Evolutionary conservation across 1,140 invertebrate species (phyloP), one percentile per base, ranked within the genome.

Genomic region (Thereuonema tuberculata): DNA sequence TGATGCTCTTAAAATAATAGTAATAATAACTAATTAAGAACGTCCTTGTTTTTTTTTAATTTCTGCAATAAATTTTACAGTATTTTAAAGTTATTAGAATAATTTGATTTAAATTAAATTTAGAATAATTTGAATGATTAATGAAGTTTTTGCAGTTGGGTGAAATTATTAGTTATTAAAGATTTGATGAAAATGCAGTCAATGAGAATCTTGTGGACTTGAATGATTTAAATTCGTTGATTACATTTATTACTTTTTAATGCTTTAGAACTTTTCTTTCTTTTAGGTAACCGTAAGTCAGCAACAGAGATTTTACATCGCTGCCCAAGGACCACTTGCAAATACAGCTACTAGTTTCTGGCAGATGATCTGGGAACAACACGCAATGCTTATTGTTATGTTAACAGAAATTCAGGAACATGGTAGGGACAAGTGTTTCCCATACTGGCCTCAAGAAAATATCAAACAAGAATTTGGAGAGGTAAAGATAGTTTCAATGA

Each of bases 351-450:
- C 74, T 24, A 76, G 78, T 64, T 85, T 93, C 70, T 95, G 91
- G 92, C 84, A 89, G 73, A 86, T 87, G 76, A 80, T 88, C 37
- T 92, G 87, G 87, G 86, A 91, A 74, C 80, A 84, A 28, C 83
- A 89, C 71, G 84, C 87, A 0, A 81, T 85, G 64, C 74, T 91
- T 21, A 75, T 91, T 54, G 84, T 87, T 15, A 84, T 85, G 75
- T 68, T 87, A n/a, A 82, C 82, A 9, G 82, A 81, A 27, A 66
- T 75, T 14, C 65, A 70, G 23, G 75, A 77, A 63, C 64, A 69
- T 26, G 71, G 72, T 48, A 66, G 72, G 66, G 64, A 74, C 50
- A 72, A 76, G 62, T 75, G 75, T 67, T 71, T 61, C 66, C 68
- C 69, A 63, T 85, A 83, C 67, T 81, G 82, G 71, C 83, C 81